Percentiles rank a stretch among this genome's conserved stretches.
phyloP scores from a whole-genome alignment of 1,140 invertebrate species.

The Diuraphis noxia region DNA sequence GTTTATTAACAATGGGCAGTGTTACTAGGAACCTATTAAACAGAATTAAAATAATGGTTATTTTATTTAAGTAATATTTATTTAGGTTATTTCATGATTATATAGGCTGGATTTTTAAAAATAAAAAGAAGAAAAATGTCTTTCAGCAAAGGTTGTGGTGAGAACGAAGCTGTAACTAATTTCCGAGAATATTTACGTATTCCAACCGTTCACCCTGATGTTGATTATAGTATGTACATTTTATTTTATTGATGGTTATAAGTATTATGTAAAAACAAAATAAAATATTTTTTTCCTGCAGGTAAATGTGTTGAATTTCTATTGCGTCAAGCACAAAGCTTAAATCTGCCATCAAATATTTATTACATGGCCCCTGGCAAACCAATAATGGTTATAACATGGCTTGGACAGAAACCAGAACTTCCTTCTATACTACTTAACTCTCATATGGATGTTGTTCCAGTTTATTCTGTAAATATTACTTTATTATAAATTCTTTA shows the following conservation, averaged over 20 bases:
- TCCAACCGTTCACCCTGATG: constrained; percentile 78
- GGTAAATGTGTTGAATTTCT: constrained; percentile 75
- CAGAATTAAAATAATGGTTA: not conserved
- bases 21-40: not conserved
- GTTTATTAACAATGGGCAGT: not conserved
- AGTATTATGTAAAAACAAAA: not conserved
- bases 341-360: constrained; percentile 69
- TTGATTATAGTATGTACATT: constrained; percentile 74
- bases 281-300: constrained; percentile 60
- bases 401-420: constrained; percentile 72
- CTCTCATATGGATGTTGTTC: constrained; percentile 94
- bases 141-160: constrained; percentile 55
- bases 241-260: not conserved
- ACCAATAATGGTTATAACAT: constrained; percentile 81
- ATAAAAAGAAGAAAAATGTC: constrained; percentile 33
- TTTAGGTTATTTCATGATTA: not conserved
- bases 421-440: constrained; percentile 80
- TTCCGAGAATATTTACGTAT: constrained; percentile 81
- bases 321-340: constrained; percentile 67
- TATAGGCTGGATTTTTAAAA: not conserved
- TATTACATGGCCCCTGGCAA: constrained; percentile 67
- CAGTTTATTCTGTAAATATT: constrained; percentile 75
- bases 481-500: not conserved
- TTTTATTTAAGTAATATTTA: not conserved
- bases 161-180: constrained; percentile 71